Evolutionary conservation across 2,888 invertebrate genomes (phyloP), one percentile per base, ranked within the genome.

Genomic region (Geotrupes spiniger): DNA sequence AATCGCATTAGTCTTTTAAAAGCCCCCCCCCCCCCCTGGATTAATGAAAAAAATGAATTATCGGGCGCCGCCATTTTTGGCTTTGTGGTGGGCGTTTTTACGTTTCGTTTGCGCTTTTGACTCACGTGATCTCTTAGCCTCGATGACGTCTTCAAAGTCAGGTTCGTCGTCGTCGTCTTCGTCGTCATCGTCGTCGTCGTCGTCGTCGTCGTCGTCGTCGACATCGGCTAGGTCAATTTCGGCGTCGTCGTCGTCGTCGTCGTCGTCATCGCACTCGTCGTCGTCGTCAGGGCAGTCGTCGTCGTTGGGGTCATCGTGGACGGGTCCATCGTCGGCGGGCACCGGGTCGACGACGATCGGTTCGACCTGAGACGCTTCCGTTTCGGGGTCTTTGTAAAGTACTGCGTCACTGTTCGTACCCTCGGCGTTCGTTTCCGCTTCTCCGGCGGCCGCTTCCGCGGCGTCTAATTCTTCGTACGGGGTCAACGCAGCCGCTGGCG

Each of bases 41-140:
- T n/a, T n/a, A n/a, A n/a, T n/a, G n/a, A n/a, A n/a, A n/a, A n/a
- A n/a, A n/a, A n/a, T n/a, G n/a, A n/a, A n/a, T n/a, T 21, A 6
- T 4, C 6, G 21, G 21, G 4, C 21, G 21, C 21, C 21, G 21
- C 21, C 4, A 21, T 21, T 57, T 29, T 51, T 50, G 33, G 55
- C 46, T 52, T 59, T 59, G 44, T 65, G 64, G 53, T 66, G 66
- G 45, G 60, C 53, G 65, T 67, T 71, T 66, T 65, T 69, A 46
- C 36, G 38, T 12, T 46, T 36, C 25, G 36, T 36, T 37, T 67
- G 63, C 63, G 66, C 59, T 83, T 86, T 88, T 68, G 87, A 89
- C 90, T 90, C 89, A 89, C 90, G 89, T 88, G 89, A 80, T 78
- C 78, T 76, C 73, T 82, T 82, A 63, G 84, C 82, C 73, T 79